These are phyloP conservation scores for Pseudorasbora parva DNA, from an alignment of 2,113 vertebrate species.

Conservation along the genomic window DNA sequence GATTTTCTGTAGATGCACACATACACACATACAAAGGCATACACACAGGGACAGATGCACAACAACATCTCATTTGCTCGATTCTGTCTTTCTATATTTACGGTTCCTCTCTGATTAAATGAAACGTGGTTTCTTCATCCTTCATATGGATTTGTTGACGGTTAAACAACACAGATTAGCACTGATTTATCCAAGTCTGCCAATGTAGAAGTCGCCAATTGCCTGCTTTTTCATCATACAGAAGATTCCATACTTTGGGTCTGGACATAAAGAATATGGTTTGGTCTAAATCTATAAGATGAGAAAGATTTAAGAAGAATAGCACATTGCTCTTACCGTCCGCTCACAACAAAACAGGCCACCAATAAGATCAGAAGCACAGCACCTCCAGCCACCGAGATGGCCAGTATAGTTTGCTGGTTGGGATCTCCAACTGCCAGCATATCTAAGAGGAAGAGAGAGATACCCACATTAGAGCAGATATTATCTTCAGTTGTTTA, in stretches of 20 bases:
- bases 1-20: constrained; percentile 36
- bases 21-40: constrained; percentile 19
- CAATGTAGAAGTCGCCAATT: background rate
- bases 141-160: constrained; percentile 5
- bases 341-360: constrained; percentile 83
- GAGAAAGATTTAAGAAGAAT: background rate
- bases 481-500: background rate
- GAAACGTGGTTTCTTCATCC: background rate
- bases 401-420: constrained; percentile 81
- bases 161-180: background rate
- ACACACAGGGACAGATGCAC: constrained; percentile 7
- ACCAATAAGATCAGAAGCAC: constrained; percentile 82
- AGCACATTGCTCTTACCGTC: constrained; percentile 66
- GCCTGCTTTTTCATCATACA: background rate
- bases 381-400: constrained; percentile 81
- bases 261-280: background rate
- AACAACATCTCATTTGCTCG: background rate
- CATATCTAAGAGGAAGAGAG: constrained; percentile 71
- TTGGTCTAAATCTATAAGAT: background rate
- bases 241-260: background rate
- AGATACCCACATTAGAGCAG: background rate
- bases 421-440: constrained; percentile 83
- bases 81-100: constrained; percentile 21
- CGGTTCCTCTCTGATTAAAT: background rate
- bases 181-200: background rate